Base-by-base conservation (phyloP, 64 coral and sea anemone genomes). In the Astreopora myriophthalma region DNA sequence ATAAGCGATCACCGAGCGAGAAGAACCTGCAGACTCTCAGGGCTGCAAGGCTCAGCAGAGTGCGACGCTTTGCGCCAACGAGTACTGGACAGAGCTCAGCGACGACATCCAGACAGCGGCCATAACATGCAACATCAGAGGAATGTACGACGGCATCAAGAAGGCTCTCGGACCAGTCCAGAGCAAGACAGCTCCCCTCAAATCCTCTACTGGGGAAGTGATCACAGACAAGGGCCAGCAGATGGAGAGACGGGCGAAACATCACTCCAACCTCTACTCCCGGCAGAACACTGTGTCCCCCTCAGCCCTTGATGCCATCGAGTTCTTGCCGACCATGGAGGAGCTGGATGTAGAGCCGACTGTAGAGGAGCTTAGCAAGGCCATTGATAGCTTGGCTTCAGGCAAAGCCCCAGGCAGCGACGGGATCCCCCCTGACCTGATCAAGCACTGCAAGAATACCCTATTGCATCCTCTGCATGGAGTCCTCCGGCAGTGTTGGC, bases 181-280 rank as follows among this genome's bases (percentile, higher is more conserved):
- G 17, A 39, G 74, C 42, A 24, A 46, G 78, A 20, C n/a, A n/a
- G n/a, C n/a, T 78, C 48, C 20, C 2, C n/a, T n/a, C n/a, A n/a
- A n/a, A n/a, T n/a, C n/a, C n/a, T n/a, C n/a, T n/a, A n/a, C n/a
- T n/a, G n/a, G n/a, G n/a, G n/a, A n/a, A n/a, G n/a, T 87, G 7
- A 93, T 86, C 34, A 77, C 71, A 13, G 42, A 77, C 38, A 8
- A 65, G 20, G 71, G n/a, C 2, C 49, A 36, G 44, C 81, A 86
- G 81, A 77, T 92, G 81, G 25, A 92, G 34, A 26, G 60, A 62
- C 86, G 81, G 90, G 69, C 76, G 14, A 71, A 86, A 71, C 90
- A 92, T 67, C 76, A 92, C 13, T 92, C 81, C 3, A 30, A 92
- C 1, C 68, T 92, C 49, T 92, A 92, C 71, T 44, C 69, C 34